phyloP scores from a whole-genome alignment of 1,140 invertebrate species.

The Uloborus diversus region DNA sequence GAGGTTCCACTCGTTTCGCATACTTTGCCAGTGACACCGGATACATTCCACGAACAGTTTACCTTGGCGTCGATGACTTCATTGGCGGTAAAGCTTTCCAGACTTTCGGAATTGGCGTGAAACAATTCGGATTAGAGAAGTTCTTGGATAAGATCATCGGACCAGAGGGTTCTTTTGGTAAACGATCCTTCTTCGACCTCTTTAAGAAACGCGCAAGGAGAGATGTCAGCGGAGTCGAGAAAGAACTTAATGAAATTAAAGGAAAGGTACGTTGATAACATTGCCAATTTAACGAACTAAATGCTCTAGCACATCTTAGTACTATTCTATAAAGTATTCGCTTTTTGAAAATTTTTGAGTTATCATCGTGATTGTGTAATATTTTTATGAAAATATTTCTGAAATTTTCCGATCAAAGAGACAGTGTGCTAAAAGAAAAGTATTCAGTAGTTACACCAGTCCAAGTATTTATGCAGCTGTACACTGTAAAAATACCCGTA shows the following conservation, averaged over 20 bases:
- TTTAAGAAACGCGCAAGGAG: constrained; percentile 44
- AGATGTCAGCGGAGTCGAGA: constrained; percentile 26
- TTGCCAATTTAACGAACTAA: too few relatives aligned
- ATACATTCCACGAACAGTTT: constrained; percentile 48
- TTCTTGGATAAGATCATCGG: constrained; percentile 53
- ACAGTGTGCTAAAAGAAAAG: too few relatives aligned
- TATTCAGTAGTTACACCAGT: too few relatives aligned
- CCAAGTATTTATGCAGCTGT: too few relatives aligned
- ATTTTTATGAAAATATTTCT: too few relatives aligned
- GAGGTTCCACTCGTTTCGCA: constrained; percentile 47
- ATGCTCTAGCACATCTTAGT: too few relatives aligned
- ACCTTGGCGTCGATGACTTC: constrained; percentile 40
- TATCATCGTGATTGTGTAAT: too few relatives aligned
- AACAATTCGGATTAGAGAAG: constrained; percentile 46
- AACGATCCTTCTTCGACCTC: constrained; percentile 51
- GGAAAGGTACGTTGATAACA: constrained; percentile 38
- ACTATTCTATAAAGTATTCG: too few relatives aligned
- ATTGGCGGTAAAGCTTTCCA: constrained; percentile 44
- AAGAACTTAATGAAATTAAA: constrained; percentile 54
- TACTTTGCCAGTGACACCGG: constrained; percentile 52
- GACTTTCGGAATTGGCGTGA: constrained; percentile 23
- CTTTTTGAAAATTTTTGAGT: too few relatives aligned
- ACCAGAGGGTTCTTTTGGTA: constrained; percentile 35
- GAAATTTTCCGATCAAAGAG: too few relatives aligned
- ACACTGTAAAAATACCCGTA: too few relatives aligned